Percentiles rank a stretch among this genome's conserved stretches.
phyloP scores from a whole-genome alignment of 1,140 invertebrate genomes.

The Penaeus vannamei region DNA sequence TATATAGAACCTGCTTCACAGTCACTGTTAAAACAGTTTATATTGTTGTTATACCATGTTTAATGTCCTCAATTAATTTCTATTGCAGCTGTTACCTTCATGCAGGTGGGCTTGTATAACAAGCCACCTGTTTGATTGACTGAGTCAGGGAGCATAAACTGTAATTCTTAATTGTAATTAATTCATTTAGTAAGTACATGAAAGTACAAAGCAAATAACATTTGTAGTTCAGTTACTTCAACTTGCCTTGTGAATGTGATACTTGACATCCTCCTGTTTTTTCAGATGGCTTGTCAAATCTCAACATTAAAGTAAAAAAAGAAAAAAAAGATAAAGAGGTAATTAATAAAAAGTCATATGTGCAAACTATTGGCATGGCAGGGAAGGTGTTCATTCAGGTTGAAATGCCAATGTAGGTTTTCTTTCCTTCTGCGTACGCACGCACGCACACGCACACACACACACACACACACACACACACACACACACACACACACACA shows the following conservation, averaged over 20 bases:
- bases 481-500: no score
- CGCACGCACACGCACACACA: background rate
- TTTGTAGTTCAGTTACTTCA: constrained; percentile 44
- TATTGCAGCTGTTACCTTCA: constrained; percentile 49
- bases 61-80: constrained; percentile 42
- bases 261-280: constrained; percentile 35
- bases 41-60: constrained; percentile 49
- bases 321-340: background rate
- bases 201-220: constrained; percentile 35
- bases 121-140: constrained; percentile 52
- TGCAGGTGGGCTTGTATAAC: constrained; percentile 36
- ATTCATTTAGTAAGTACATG: constrained; percentile 46
- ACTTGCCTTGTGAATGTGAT: constrained; percentile 52
- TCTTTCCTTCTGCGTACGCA: background rate
- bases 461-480: background rate
- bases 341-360: constrained; percentile 4
- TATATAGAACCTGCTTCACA: constrained; percentile 36
- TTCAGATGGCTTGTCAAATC: constrained; percentile 22
- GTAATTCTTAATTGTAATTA: constrained; percentile 43
- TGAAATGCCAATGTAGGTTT: background rate
- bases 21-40: constrained; percentile 41
- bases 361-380: constrained; percentile 27
- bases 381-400: background rate
- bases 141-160: constrained; percentile 53
- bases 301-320: constrained; percentile 22